A percentile compares a stretch with the other conserved stretches of the same genome.
Evolutionary conservation across 2,797 vertebrate genomes (phyloP).

Genomic region (Amphiprion clarkii): DNA sequence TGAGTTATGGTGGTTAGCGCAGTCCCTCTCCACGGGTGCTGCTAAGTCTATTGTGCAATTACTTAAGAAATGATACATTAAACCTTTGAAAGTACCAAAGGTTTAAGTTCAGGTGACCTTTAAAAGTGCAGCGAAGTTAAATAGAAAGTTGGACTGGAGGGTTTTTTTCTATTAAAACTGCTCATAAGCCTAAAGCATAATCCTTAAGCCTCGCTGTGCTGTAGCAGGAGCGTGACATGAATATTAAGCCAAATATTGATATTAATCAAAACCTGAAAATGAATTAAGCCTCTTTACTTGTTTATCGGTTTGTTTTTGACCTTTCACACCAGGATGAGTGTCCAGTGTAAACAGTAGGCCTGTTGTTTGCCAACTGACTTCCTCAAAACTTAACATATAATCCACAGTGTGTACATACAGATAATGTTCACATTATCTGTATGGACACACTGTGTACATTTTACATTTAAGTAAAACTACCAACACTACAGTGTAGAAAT

Average conservation of each 20-base stretch:
- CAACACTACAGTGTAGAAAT: too few relatives aligned
- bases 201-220: conserved; percentile 19
- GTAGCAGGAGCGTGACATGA: conserved; percentile 21
- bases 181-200: conserved; percentile 27
- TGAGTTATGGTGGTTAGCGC: conserved; percentile 77
- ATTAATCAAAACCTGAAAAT: conserved; percentile 68
- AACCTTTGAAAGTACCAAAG: conserved; percentile 45
- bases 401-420: not conserved
- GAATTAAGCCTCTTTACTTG: conserved; percentile 71
- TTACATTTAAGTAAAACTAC: too few relatives aligned
- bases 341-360: not conserved
- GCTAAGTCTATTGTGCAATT: conserved; percentile 48
- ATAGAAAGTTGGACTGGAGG: conserved; percentile 41
- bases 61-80: conserved; percentile 72
- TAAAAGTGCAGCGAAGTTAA: conserved; percentile 61
- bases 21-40: conserved; percentile 27
- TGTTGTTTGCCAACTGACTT: not conserved
- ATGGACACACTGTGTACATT: too few relatives aligned
- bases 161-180: conserved; percentile 16
- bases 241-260: conserved; percentile 51
- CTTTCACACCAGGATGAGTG: conserved; percentile 20
- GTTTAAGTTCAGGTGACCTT: conserved; percentile 69
- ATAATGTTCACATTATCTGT: too few relatives aligned
- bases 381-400: too few relatives aligned
- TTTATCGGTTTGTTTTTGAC: conserved; percentile 56